phyloP scores from a whole-genome alignment of 1,140 invertebrate genomes.

The Cherax quadricarinatus region DNA sequence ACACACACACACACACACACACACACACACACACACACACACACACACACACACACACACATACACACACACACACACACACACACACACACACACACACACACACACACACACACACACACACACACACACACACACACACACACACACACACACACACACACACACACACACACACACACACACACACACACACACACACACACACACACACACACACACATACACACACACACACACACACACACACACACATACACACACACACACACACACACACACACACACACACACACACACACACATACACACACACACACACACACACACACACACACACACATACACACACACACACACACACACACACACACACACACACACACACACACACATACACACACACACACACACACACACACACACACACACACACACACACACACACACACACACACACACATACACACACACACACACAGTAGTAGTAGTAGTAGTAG shows the following conservation, averaged over 20 bases:
- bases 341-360: constrained; percentile 16
- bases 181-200: too few species aligned
- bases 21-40: background rate
- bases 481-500: too few species aligned
- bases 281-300: constrained; percentile 17
- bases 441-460: background rate
- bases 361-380: background rate
- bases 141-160: constrained; percentile 21
- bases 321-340: too few species aligned
- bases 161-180: background rate
- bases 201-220: constrained; percentile 19
- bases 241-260: too few species aligned
- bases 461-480: too few species aligned
- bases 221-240: background rate
- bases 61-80: background rate
- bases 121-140: background rate
- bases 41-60: too few species aligned
- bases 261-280: background rate
- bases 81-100: constrained; percentile 11
- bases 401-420: background rate
- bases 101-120: too few species aligned
- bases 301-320: background rate
- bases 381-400: too few species aligned
- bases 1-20: constrained; percentile 22
- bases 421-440: constrained; percentile 17